phyloP scores from a whole-genome alignment of 35 echinoderm and acorn worm genomes.

The Anneissia japonica region DNA sequence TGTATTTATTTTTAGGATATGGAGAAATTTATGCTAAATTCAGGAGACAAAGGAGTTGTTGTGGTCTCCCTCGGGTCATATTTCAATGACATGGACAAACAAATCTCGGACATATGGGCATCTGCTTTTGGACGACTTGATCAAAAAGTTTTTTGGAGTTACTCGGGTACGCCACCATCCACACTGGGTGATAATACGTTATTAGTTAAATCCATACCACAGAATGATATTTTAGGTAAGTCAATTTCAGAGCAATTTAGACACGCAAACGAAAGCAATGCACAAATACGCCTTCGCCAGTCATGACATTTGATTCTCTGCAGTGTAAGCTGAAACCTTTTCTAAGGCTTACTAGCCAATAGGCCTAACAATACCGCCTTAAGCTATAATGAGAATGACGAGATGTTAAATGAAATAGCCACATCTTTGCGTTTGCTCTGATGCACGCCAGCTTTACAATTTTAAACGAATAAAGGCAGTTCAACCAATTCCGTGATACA shows the following conservation, averaged over 20 bases:
- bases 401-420: background rate
- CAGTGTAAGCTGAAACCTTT: no score
- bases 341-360: no score
- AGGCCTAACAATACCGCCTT: no score
- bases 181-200: slow-evolving; percentile 38
- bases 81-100: background rate
- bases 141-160: slow-evolving; percentile 21
- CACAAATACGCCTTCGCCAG: no score
- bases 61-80: background rate
- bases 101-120: slow-evolving; percentile 20
- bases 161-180: background rate
- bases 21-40: background rate
- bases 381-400: no score
- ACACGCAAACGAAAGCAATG: no score
- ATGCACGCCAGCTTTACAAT: background rate
- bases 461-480: background rate
- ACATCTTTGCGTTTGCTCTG: background rate
- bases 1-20: background rate
- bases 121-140: slow-evolving; percentile 12
- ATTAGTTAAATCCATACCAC: slow-evolving; percentile 39
- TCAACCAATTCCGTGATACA: background rate
- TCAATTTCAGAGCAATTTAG: no score
- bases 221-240: slow-evolving; percentile 68
- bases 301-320: no score
- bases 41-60: background rate